These are phyloP conservation scores for Balearica regulorum DNA, from an alignment of 2,797 vertebrate genomes.

Conservation along the genomic window DNA sequence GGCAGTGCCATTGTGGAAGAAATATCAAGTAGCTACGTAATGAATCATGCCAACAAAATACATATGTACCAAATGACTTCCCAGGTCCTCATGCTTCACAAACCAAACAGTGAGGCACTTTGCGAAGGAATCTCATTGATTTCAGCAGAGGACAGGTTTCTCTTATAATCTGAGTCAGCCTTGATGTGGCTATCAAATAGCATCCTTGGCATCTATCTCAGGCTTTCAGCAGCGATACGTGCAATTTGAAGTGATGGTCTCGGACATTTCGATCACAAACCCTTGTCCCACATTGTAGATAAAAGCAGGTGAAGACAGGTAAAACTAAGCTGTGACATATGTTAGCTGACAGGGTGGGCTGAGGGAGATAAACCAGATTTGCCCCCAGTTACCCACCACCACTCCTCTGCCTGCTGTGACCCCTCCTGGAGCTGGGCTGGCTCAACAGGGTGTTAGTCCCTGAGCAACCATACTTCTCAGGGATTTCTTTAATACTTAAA, in stretches of 20 bases:
- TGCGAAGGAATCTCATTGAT: not conserved
- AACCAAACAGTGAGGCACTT: not conserved
- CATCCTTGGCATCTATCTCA: slow-evolving; percentile 22
- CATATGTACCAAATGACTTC: not conserved
- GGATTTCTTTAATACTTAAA: not conserved
- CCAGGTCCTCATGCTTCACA: slow-evolving; percentile 1
- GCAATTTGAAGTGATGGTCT: not conserved
- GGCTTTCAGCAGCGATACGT: not conserved
- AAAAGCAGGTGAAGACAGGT: not conserved
- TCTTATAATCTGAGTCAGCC: not conserved
- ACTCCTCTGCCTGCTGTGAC: fast-evolving
- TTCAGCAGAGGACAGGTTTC: not conserved
- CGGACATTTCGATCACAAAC: slow-evolving; percentile 38
- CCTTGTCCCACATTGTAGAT: not conserved
- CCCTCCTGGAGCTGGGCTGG: not conserved
- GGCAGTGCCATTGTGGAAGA: not conserved
- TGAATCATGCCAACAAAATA: slow-evolving; percentile 14
- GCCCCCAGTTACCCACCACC: not conserved
- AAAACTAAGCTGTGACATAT: not conserved
- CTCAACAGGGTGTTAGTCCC: not conserved
- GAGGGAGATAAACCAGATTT: not conserved
- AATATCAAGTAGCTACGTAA: not conserved
- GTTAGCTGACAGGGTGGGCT: not conserved
- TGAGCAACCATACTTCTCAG: not conserved
- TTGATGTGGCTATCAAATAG: slow-evolving; percentile 23